phyloP scores from a whole-genome alignment of 2,113 vertebrate genomes.

The Physeter macrocephalus region DNA sequence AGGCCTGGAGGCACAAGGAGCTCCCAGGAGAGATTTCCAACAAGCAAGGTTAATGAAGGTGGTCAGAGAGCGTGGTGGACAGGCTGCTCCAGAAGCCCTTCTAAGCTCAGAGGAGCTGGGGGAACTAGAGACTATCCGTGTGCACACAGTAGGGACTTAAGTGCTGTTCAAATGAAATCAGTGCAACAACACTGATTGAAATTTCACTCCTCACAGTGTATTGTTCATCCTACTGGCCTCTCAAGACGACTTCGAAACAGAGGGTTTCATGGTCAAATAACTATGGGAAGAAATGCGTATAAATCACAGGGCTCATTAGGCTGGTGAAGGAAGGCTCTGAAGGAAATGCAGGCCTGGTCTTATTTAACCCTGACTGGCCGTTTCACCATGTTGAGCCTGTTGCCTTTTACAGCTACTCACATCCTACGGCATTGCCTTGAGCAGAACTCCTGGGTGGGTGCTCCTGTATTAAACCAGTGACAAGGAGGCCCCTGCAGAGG shows the following conservation, averaged over 20 bases:
- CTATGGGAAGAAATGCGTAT: background rate
- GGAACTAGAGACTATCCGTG: background rate
- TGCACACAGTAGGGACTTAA: rapidly evolving
- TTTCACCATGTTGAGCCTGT: rapidly evolving
- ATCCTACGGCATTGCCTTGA: rapidly evolving
- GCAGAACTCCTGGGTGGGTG: background rate
- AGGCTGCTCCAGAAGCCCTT: no score
- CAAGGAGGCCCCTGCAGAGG: background rate
- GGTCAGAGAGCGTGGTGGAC: rapidly evolving
- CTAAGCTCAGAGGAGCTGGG: background rate
- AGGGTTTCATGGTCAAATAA: background rate
- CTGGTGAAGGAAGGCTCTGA: background rate
- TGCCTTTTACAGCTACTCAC: background rate
- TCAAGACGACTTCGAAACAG: background rate
- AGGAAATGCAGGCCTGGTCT: background rate
- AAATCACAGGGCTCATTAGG: background rate
- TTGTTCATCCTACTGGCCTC: background rate
- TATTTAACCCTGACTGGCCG: background rate
- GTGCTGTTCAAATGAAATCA: background rate
- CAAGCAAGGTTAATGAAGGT: background rate
- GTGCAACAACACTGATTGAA: background rate
- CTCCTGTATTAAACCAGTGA: background rate
- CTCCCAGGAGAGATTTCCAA: background rate
- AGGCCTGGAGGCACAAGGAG: background rate
- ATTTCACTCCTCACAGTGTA: background rate